Evolutionary conservation across 1,140 invertebrate species (phyloP), one percentile per base, ranked within the genome.

Genomic region (Leptestheria dahalacensis): DNA sequence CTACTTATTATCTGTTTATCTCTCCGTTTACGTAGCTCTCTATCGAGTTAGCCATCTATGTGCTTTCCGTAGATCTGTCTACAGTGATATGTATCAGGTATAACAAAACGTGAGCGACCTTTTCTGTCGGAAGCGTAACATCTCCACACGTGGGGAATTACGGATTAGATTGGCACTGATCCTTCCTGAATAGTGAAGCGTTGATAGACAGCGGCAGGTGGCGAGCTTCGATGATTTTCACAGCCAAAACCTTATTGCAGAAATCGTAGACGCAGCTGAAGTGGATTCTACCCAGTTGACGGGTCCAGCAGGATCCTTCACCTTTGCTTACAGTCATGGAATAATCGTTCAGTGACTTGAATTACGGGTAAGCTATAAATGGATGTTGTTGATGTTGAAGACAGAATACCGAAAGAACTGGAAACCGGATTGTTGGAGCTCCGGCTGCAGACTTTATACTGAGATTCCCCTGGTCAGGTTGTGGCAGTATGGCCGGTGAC

Each of bases 151-250:
- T 51, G 23, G 3, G 12, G 28, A 52, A 23, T 55, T 59, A 59
- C 9, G 73, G 72, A 62, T 74, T 74, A 1, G 73, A 74, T 60
- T 71, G 72, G 18, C 70, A 68, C 69, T 71, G 65, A 63, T 74
- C 73, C 60, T 71, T 68, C 57, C 68, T 68, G 55, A 66, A 69
- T 47, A 70, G 67, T 61, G 73, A 71, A n/a, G 69, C 61, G 51
- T 65, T 69, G 56, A 67, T 68, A 1, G 73, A 72, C 24, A 66
- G 64, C 0, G 72, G 69, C 11, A 75, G 63, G 48, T 74, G 72
- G 57, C 67, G 65, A 1, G 73, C 72, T 56, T 73, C 72, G 57
- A 75, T 72, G 21, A 74, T 66, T 65, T 71, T 71, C 11, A 75
- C 72, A 24, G 72, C 60, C 24, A 74, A 62, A 24, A 68, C 63